These are phyloP conservation scores for Pithys albifrons DNA, from an alignment of 2,113 vertebrate genomes.

Conservation along the genomic window DNA sequence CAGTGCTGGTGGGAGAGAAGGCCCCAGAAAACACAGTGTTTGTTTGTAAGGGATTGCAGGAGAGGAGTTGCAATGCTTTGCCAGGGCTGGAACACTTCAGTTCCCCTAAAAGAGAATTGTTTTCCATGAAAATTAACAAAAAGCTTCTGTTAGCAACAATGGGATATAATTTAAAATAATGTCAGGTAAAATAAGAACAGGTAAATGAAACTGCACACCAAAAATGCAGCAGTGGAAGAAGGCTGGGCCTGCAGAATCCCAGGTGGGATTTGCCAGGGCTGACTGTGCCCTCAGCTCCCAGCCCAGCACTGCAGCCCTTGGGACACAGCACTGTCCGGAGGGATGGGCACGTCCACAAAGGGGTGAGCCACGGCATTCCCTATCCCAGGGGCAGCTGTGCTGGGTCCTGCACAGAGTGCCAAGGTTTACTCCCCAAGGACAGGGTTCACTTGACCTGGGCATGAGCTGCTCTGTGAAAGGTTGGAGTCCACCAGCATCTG, in stretches of 20 bases:
- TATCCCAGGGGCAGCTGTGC: rapidly evolving
- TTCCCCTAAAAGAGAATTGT: not conserved
- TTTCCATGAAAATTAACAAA: not conserved
- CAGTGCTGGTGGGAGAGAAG: not conserved
- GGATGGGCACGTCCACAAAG: not conserved
- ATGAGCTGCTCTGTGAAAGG: not conserved
- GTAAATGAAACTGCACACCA: not conserved
- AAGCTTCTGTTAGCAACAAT: not conserved
- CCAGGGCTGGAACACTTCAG: not conserved
- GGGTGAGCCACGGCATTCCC: not conserved
- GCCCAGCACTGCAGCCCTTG: not conserved
- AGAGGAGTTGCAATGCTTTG: not conserved
- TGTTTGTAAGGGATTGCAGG: not conserved
- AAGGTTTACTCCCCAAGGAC: not conserved
- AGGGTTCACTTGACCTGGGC: not conserved
- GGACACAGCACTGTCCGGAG: not conserved
- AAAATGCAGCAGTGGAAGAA: not conserved
- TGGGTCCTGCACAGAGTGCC: not conserved
- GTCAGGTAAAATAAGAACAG: not conserved
- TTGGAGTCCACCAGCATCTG: not conserved
- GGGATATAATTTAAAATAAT: not conserved
- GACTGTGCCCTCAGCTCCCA: not conserved
- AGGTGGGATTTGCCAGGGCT: not conserved
- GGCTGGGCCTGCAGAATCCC: not conserved
- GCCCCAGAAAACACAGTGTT: not conserved